A percentile compares a stretch with the other conserved stretches of the same genome.
Evolutionary conservation across 2,113 vertebrate genomes (phyloP).

Genomic region (Notothenia coriiceps): DNA sequence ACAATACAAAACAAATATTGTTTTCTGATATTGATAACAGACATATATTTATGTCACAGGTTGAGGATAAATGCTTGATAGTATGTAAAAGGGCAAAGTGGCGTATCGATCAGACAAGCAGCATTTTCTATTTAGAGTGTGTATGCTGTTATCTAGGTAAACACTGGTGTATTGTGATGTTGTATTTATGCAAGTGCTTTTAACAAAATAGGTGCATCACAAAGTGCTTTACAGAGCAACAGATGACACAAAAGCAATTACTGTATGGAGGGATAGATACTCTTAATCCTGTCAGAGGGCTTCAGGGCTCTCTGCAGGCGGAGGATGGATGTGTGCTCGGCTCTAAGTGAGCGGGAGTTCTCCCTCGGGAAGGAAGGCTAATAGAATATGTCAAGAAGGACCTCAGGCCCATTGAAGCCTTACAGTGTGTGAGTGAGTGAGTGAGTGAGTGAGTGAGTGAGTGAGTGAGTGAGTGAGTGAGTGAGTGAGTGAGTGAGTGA

Average conservation of each 20-base stretch:
- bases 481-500: constrained; percentile 34
- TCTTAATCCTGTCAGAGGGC: constrained; percentile 60
- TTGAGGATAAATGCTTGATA: background rate
- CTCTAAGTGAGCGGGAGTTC: constrained; percentile 46
- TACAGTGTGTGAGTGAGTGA: constrained; percentile 15
- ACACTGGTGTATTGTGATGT: background rate
- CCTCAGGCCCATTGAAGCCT: background rate
- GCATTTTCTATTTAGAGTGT: constrained; percentile 3
- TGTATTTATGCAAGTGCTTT: constrained; percentile 50
- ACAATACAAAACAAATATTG: background rate
- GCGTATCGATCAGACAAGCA: constrained; percentile 24
- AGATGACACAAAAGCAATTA: constrained; percentile 60
- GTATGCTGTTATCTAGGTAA: constrained; percentile 2
- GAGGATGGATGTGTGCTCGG: constrained; percentile 37
- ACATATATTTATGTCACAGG: background rate
- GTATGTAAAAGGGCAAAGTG: constrained; percentile 17
- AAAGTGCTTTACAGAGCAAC: constrained; percentile 44
- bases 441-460: constrained; percentile 1
- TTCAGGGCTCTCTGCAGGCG: constrained; percentile 31
- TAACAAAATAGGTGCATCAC: constrained; percentile 53
- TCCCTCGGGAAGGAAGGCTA: constrained; percentile 30
- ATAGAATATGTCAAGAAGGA: constrained; percentile 61
- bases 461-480: background rate
- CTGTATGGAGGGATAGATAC: constrained; percentile 42
- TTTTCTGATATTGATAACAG: background rate